phyloP scores from a whole-genome alignment of 2,888 invertebrate species.

The Theristus sp. region DNA sequence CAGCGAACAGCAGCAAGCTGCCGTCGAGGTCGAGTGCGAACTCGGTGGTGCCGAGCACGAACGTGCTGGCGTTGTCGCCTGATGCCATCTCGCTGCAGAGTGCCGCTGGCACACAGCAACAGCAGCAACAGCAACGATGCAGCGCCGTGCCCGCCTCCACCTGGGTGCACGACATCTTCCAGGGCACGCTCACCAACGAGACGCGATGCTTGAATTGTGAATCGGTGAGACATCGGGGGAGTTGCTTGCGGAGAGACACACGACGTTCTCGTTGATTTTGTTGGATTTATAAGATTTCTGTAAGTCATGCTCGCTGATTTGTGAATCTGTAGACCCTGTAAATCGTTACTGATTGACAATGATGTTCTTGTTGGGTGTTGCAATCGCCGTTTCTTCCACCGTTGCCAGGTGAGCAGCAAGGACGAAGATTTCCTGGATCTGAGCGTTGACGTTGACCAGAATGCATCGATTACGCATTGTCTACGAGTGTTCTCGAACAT shows the following conservation, averaged over 20 bases:
- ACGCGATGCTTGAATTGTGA: constrained; percentile 97
- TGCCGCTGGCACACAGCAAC: neutral
- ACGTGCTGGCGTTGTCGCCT: neutral
- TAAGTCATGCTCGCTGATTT: no score
- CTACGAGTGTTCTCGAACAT: constrained; percentile 85
- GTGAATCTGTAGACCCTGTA: neutral
- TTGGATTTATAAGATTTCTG: no score
- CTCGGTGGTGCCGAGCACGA: no score
- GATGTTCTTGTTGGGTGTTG: no score
- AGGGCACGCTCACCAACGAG: constrained; percentile 96
- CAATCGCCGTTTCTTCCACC: constrained; percentile 1
- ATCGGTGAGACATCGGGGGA: constrained; percentile 63
- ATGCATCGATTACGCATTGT: constrained; percentile 96
- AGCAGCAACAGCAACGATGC: neutral
- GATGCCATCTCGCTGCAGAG: neutral
- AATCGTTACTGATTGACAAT: neutral
- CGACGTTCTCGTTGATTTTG: no score
- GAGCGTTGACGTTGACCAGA: constrained; percentile 97
- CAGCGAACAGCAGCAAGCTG: no score
- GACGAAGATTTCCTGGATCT: constrained; percentile 97
- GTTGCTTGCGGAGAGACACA: no score
- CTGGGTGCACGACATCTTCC: constrained; percentile 99
- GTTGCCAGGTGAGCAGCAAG: constrained; percentile 59
- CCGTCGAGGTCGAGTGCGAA: neutral
- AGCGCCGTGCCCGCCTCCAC: constrained; percentile 36